Percentiles rank a stretch among this genome's conserved stretches.
phyloP scores from a whole-genome alignment of 2,797 vertebrate genomes.

The Picus viridis region DNA sequence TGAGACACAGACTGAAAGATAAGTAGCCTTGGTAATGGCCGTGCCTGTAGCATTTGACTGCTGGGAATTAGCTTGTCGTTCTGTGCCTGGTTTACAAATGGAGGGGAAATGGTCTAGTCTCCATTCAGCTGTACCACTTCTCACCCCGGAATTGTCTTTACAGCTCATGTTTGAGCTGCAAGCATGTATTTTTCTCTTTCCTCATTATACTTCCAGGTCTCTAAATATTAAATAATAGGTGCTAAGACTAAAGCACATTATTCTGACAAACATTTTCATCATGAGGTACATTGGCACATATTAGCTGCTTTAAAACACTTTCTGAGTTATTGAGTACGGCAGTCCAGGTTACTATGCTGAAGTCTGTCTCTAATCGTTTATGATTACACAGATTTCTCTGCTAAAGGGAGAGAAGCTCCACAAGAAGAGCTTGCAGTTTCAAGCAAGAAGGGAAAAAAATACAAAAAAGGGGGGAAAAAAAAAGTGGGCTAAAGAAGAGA shows the following conservation, averaged over 20 bases:
- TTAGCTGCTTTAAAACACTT: slow-evolving; percentile 46
- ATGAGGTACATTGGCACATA: slow-evolving; percentile 53
- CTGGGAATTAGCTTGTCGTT: slow-evolving; percentile 56
- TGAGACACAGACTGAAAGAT: slow-evolving; percentile 36
- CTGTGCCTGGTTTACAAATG: slow-evolving; percentile 40
- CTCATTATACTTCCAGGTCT: slow-evolving; percentile 19
- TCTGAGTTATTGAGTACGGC: slow-evolving; percentile 52
- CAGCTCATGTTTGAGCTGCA: slow-evolving; percentile 22
- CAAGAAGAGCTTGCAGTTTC: slow-evolving; percentile 20
- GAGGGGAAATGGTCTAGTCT: slow-evolving; percentile 9
- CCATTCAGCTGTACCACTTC: slow-evolving; percentile 23
- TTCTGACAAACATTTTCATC: slow-evolving; percentile 66
- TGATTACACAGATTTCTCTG: slow-evolving; percentile 32
- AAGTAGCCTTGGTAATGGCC: not conserved
- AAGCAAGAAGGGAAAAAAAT: not conserved
- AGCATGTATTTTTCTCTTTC: slow-evolving; percentile 42
- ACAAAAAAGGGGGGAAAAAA: not conserved
- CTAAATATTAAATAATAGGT: slow-evolving; percentile 59
- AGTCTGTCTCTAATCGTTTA: slow-evolving; percentile 54
- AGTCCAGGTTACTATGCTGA: slow-evolving; percentile 60
- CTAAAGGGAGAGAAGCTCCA: not conserved
- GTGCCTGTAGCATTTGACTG: not conserved
- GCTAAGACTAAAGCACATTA: slow-evolving; percentile 59
- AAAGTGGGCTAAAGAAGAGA: not conserved
- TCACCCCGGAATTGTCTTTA: slow-evolving; percentile 40